These are phyloP conservation scores for Aproaerema taeniolella DNA, from an alignment of 2,888 invertebrate genomes.

Conservation along the genomic window DNA sequence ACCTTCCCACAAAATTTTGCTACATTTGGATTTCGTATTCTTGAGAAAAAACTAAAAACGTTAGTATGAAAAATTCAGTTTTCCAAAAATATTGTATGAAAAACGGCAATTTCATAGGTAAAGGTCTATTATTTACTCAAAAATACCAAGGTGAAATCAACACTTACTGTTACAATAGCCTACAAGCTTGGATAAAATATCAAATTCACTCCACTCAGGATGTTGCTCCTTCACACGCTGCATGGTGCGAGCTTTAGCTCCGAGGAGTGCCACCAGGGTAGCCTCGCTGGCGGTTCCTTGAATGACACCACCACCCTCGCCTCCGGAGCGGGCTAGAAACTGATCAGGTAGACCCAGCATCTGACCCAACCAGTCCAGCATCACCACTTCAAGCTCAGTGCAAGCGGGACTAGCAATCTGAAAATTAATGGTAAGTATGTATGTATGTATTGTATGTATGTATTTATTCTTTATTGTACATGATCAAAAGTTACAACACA, in stretches of 20 bases:
- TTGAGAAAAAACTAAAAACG: too few species aligned
- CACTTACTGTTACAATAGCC: conserved; percentile 90
- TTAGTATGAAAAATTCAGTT: neutral
- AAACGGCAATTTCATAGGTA: too few species aligned
- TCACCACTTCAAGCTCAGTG: conserved; percentile 95
- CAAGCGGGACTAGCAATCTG: conserved; percentile 96
- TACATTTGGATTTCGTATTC: too few species aligned
- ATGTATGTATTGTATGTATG: too few species aligned
- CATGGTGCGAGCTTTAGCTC: conserved; percentile 88
- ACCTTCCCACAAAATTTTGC: too few species aligned
- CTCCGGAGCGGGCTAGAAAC: conserved; percentile 90
- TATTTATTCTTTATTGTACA: too few species aligned
- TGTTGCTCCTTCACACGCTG: conserved; percentile 82
- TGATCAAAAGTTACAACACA: too few species aligned
- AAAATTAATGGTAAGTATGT: too few species aligned
- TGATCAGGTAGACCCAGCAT: conserved; percentile 91
- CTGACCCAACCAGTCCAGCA: conserved; percentile 97
- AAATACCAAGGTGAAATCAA: neutral
- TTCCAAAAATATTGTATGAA: neutral
- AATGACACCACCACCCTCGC: conserved; percentile 93
- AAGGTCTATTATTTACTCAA: neutral
- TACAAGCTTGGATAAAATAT: conserved; percentile 87
- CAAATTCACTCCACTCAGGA: conserved; percentile 85
- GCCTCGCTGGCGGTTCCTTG: conserved; percentile 97
- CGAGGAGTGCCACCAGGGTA: conserved; percentile 93